A percentile compares a stretch with the other conserved stretches of the same genome.
Conservation (phyloP, 2,888 invertebrate genomes). For the Xiphydria camelus region DNA sequence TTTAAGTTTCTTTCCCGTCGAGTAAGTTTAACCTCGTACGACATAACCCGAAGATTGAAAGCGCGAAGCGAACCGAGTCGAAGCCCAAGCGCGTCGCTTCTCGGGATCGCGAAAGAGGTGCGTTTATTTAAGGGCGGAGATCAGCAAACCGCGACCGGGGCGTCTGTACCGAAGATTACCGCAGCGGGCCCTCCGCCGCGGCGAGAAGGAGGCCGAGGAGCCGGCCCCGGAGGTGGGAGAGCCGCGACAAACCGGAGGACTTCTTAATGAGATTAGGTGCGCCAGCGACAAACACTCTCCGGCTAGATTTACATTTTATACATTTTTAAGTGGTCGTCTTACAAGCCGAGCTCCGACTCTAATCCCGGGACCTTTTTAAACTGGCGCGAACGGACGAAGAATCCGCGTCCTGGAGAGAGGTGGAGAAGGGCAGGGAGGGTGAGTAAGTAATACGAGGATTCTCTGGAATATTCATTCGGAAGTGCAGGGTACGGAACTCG, state of each 20-base stretch:
- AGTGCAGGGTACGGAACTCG: too few species aligned
- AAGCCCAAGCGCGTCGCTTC: too few species aligned
- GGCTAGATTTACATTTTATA: conserved; percentile 57
- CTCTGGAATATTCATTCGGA: not conserved
- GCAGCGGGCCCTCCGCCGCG: conserved; percentile 31
- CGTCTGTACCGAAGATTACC: conserved; percentile 51
- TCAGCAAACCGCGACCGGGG: conserved; percentile 44
- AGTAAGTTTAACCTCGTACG: too few species aligned
- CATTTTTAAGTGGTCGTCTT: conserved; percentile 52
- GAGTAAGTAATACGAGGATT: too few species aligned
- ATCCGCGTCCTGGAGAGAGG: not conserved
- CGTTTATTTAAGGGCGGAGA: conserved; percentile 54
- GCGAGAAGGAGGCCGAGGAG: not conserved
- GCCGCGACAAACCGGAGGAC: conserved; percentile 44
- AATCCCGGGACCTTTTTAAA: conserved; percentile 16
- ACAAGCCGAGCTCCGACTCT: conserved; percentile 22
- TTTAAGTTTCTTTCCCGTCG: too few species aligned
- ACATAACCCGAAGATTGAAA: too few species aligned
- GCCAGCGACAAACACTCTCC: conserved; percentile 52
- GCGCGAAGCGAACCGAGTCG: conserved; percentile 25
- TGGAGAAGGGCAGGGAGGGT: too few species aligned
- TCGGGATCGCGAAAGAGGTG: too few species aligned
- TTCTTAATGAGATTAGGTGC: conserved; percentile 57
- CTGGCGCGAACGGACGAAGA: not conserved
- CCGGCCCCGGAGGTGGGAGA: conserved; percentile 14